Evolutionary conservation across 1,140 invertebrate species (phyloP), one percentile per base, ranked within the genome.

Genomic region (Leucophenga varia): DNA sequence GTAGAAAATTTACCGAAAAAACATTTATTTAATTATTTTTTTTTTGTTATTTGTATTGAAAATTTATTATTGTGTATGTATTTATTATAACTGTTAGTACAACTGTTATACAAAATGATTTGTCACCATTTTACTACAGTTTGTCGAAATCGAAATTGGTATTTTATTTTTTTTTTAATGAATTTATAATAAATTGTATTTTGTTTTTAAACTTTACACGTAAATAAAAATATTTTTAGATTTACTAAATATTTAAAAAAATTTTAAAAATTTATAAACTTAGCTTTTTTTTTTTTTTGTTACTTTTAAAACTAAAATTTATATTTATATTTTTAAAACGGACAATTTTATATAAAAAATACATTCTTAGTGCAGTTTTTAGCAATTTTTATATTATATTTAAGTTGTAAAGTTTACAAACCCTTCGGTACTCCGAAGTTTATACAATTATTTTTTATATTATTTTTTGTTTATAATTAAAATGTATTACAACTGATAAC

Each of bases 51-150:
- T 56, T 59, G 50, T 54, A 59, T 56, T 55, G 47, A 36, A 53
- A 53, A 28, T 32, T 47, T 20, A 56, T 48, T 52, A 36, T 12
- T 38, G 38, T 47, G 12, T 39, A 28, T 25, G 9, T 38, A 14
- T 2, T 22, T 35, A 37, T 22, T 22, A 28, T 25, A 45, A n/a
- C n/a, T n/a, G n/a, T n/a, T n/a, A n/a, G n/a, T n/a, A n/a, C n/a
- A n/a, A n/a, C n/a, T n/a, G n/a, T n/a, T n/a, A n/a, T n/a, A n/a
- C 51, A 64, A 64, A 47, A 44, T 31, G 36, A n/a, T 20, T 48
- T 31, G 55, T 67, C 64, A 69, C 54, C 64, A 68, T 68, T 68
- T 68, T 53, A 68, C 60, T 57, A 56, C n/a, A n/a, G n/a, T n/a
- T n/a, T n/a, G n/a, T n/a, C n/a, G 12, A 19, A 28, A 22, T 31